Conservation (phyloP, 1,140 invertebrate genomes). For the Neodiprion fabricii region DNA sequence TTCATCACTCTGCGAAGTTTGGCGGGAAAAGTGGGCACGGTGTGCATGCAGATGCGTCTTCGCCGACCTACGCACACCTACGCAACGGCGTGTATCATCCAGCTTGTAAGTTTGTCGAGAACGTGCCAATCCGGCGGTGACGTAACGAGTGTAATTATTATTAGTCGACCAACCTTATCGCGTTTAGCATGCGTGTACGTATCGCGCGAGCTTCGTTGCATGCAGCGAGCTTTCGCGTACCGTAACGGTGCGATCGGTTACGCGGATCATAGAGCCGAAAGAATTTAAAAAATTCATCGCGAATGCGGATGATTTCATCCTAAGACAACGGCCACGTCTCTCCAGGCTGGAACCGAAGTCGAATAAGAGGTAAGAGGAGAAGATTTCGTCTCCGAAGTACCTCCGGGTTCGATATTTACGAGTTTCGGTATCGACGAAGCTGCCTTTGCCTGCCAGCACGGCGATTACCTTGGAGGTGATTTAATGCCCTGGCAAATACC, state of each 20-base stretch:
- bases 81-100: neutral
- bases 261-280: neutral
- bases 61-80: neutral
- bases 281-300: neutral
- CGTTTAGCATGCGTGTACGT: neutral
- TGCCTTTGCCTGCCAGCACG: neutral
- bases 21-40: neutral
- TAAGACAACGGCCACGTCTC: too few species aligned
- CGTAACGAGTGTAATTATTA: constrained; percentile 7
- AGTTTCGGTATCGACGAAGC: constrained; percentile 1
- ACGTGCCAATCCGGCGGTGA: neutral
- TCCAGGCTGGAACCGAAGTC: too few species aligned
- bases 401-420: constrained; percentile 4
- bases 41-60: neutral
- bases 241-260: neutral
- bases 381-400: neutral
- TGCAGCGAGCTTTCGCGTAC: neutral
- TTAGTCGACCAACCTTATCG: neutral
- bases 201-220: neutral
- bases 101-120: neutral
- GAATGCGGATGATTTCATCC: too few species aligned
- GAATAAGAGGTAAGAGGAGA: too few species aligned
- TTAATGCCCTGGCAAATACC: neutral
- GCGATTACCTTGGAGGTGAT: neutral
- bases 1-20: too few species aligned